A percentile compares a stretch with the other conserved stretches of the same genome.
These are phyloP conservation scores for Fundulus diaphanus DNA, from an alignment of 2,797 vertebrate genomes.

Conservation along the genomic window DNA sequence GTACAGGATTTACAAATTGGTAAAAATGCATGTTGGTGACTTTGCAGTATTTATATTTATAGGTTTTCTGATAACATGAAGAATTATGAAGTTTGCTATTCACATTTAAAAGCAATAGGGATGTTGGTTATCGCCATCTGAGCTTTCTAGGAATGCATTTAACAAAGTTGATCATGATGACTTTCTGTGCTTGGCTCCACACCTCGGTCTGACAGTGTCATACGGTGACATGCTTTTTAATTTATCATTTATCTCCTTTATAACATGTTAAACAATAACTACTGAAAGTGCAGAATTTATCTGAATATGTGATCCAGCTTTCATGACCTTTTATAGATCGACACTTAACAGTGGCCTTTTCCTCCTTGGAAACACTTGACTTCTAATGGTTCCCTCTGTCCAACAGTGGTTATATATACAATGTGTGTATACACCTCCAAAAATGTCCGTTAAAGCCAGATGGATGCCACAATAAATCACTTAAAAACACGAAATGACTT, in stretches of 20 bases:
- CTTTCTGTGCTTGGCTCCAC: background rate
- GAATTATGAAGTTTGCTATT: background rate
- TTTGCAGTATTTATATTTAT: background rate
- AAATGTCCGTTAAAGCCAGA: background rate
- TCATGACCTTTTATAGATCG: conserved; percentile 1
- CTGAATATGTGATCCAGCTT: background rate
- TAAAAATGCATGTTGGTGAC: background rate
- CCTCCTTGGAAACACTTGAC: background rate
- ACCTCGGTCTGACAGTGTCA: background rate
- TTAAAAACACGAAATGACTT: background rate
- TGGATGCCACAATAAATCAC: background rate
- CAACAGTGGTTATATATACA: background rate
- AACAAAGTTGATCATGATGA: background rate
- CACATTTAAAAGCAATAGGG: background rate
- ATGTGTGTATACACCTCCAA: background rate
- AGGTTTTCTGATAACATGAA: too few relatives aligned
- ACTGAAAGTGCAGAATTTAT: background rate
- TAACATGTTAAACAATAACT: background rate
- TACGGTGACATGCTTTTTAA: background rate
- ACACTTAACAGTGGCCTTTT: background rate
- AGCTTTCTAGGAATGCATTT: background rate
- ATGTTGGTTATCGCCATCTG: background rate
- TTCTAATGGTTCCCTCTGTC: background rate
- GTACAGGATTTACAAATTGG: background rate
- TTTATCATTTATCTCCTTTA: background rate